Evolutionary conservation across 2,113 vertebrate genomes (phyloP).

Genomic region (Pachyramphus minor): DNA sequence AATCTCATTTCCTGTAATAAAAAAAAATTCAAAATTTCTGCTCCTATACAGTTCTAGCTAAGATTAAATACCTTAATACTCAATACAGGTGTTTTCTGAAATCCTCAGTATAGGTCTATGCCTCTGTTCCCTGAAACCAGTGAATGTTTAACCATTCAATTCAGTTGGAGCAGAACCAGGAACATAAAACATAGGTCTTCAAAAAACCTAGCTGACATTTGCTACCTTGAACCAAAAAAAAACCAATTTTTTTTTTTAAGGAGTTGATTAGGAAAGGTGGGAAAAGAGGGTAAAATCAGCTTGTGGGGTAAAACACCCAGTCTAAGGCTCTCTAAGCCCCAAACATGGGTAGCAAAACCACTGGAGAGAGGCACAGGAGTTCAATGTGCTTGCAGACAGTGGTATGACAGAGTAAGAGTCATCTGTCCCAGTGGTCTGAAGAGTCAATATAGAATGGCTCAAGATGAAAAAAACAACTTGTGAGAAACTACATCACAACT

Average conservation of each 20-base stretch:
- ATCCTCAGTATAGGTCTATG: neutral
- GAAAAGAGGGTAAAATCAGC: neutral
- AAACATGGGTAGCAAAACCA: neutral
- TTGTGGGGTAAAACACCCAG: neutral
- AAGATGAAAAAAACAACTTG: neutral
- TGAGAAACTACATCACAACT: neutral
- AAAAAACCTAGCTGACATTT: neutral
- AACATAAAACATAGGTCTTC: neutral
- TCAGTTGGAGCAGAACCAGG: neutral
- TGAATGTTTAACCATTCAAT: neutral
- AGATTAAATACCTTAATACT: neutral
- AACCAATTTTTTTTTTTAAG: fast-evolving
- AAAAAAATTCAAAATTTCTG: neutral
- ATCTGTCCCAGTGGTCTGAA: neutral
- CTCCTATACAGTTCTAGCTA: neutral
- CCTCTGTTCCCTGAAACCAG: neutral
- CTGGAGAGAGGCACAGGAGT: neutral
- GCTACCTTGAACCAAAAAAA: neutral
- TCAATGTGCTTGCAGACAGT: fast-evolving
- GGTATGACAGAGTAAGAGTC: neutral
- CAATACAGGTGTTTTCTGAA: neutral
- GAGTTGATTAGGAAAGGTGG: neutral
- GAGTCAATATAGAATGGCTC: neutral
- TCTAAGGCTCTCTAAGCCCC: neutral
- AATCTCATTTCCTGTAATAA: neutral